Base-by-base conservation (phyloP, 2,797 vertebrate genomes). In the Manis crassicaudata region DNA sequence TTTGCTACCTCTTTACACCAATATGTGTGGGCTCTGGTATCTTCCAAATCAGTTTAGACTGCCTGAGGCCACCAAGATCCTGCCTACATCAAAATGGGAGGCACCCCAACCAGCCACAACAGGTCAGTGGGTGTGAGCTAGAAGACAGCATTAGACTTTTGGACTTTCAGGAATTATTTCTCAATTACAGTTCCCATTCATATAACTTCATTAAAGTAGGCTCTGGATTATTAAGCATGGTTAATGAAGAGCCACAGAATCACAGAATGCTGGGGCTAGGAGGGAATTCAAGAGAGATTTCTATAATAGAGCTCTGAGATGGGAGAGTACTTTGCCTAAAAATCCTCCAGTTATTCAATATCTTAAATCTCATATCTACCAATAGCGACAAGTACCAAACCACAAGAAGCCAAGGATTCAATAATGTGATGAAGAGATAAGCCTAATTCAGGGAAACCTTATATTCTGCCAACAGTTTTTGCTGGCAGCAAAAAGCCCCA, bases 391-490 rank as follows among this genome's bases (percentile, higher is more conserved):
- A 62, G 72, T 10, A 11, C 70, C 63, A 96, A 87, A 92, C n/a
- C n/a, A 43, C 9, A 85, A 94, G 83, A 79, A 92, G 32, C 20
- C 37, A 65, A 76, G 46, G 40, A 79, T 54, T 94, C 89, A 54
- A 75, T 27, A 77, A 93, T 68, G 21, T 21, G 58, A 58, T 58
- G 75, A 95, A 90, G 92, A 81, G 82, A 82, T 5, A 58, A 94
- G 73, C 20, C 82, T 72, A 63, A 73, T 86, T 91, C 79, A 94
- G 37, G 79, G 52, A 95, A 97, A 95, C 12, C 60, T 73, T 83
- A 88, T 9, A 37, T 58, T 94, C 68, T 82, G 65, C 80, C 86
- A 88, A 58, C 92, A 88, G 32, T 72, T 92, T 96, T 79, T 88
- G 29, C n/a, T 54, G n/a, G 25, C 50, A 92, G 37, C 43, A 62